Conservation (phyloP, 2,888 invertebrate species). For the Frankliniella fusca region DNA sequence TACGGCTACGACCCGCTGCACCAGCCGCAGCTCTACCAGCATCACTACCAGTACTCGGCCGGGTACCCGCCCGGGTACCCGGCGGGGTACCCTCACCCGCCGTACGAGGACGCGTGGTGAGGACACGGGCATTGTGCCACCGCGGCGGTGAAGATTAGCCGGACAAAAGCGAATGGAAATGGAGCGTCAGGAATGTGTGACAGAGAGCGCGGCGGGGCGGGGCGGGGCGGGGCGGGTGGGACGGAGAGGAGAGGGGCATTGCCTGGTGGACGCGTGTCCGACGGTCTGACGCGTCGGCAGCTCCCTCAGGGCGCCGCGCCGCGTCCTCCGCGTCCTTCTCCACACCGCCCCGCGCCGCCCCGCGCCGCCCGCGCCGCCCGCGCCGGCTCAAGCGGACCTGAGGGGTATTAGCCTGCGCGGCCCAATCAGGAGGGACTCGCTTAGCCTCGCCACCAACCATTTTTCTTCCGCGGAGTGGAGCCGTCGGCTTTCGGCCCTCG, state of each 20-base stretch:
- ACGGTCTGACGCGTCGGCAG: no score
- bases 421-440: background rate
- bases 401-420: no score
- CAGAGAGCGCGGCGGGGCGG: no score
- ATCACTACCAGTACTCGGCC: background rate
- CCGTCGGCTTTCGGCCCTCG: no score
- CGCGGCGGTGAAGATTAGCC: background rate
- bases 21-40: background rate
- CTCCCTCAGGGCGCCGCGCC: no score
- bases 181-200: background rate
- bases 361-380: background rate
- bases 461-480: no score
- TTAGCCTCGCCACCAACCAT: background rate
- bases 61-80: background rate
- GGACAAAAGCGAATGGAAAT: conserved; percentile 6
- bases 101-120: background rate
- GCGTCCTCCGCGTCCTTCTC: no score
- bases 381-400: background rate
- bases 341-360: background rate
- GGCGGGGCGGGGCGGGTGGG: no score
- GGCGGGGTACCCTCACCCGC: background rate
- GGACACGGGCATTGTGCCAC: background rate
- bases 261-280: no score
- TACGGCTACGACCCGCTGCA: background rate
- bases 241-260: no score